Evolutionary conservation across 1,140 invertebrate genomes (phyloP).

Genomic region (Episyrphus balteatus): DNA sequence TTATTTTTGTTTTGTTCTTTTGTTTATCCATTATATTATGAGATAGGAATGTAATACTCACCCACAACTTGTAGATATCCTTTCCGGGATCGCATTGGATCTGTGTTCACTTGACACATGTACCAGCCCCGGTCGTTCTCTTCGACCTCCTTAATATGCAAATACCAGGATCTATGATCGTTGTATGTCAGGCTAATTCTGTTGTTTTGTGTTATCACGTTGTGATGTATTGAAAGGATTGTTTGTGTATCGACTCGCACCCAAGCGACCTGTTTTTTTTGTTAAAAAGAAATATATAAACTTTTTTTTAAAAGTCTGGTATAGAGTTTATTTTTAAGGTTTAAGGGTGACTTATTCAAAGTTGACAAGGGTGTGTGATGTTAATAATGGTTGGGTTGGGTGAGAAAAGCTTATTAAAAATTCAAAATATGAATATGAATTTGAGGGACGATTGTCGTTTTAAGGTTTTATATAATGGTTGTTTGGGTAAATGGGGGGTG

Average conservation of each 20-base stretch:
- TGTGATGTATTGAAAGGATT: conserved; percentile 79
- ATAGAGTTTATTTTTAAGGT: background rate
- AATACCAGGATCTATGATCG: conserved; percentile 78
- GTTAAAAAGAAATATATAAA: too few relatives aligned
- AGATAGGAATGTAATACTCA: conserved; percentile 38
- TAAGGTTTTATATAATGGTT: too few relatives aligned
- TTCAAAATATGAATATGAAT: too few relatives aligned
- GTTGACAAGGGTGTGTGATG: too few relatives aligned
- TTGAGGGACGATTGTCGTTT: too few relatives aligned
- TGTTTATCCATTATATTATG: too few relatives aligned
- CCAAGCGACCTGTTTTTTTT: conserved; percentile 65
- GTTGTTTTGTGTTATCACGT: conserved; percentile 79
- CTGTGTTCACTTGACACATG: conserved; percentile 42
- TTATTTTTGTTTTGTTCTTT: background rate
- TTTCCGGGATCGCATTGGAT: conserved; percentile 72
- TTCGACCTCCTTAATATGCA: conserved; percentile 72
- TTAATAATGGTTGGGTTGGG: background rate
- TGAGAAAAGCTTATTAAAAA: background rate
- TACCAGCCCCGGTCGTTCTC: conserved; percentile 69
- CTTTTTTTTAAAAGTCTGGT: background rate
- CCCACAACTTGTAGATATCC: conserved; percentile 82
- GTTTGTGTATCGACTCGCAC: conserved; percentile 84
- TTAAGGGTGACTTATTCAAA: background rate
- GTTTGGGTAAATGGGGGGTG: too few relatives aligned
- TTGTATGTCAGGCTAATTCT: conserved; percentile 76